Evolutionary conservation across 2,888 invertebrate species (phyloP).

Genomic region (Merodon equestris): DNA sequence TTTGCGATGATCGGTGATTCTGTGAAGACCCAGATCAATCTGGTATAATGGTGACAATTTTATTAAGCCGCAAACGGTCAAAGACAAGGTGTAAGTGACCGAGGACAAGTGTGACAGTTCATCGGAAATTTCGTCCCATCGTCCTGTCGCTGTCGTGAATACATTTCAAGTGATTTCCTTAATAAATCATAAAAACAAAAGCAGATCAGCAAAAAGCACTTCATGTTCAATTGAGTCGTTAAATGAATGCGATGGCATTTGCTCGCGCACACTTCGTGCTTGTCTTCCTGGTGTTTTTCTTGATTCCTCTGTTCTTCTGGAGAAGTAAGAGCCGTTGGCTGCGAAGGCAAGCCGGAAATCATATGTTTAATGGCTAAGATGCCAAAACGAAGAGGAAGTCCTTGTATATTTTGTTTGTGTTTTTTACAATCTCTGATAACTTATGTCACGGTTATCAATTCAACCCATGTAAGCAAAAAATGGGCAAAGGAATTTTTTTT

Average conservation of each 20-base stretch:
- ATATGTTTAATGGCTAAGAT: constrained; percentile 49
- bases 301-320: constrained; percentile 9
- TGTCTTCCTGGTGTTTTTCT: constrained; percentile 36
- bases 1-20: constrained; percentile 4
- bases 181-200: constrained; percentile 48
- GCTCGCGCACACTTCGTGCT: constrained; percentile 55
- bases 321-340: constrained; percentile 25
- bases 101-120: constrained; percentile 50
- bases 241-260: constrained; percentile 39
- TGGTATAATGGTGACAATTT: constrained; percentile 46
- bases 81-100: constrained; percentile 11
- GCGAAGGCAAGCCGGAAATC: constrained; percentile 55
- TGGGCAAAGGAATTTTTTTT: too few species aligned
- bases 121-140: constrained; percentile 19
- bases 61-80: constrained; percentile 49
- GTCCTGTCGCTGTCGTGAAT: constrained; percentile 35
- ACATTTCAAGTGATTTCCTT: constrained; percentile 55
- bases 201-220: constrained; percentile 38
- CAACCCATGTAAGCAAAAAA: too few species aligned
- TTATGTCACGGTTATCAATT: too few species aligned
- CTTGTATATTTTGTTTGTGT: too few species aligned
- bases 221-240: constrained; percentile 44
- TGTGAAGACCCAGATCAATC: constrained; percentile 10
- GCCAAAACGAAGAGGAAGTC: neutral
- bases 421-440: too few species aligned